Base-by-base conservation (phyloP, 2,888 invertebrate genomes). In the Volucella zonaria region DNA sequence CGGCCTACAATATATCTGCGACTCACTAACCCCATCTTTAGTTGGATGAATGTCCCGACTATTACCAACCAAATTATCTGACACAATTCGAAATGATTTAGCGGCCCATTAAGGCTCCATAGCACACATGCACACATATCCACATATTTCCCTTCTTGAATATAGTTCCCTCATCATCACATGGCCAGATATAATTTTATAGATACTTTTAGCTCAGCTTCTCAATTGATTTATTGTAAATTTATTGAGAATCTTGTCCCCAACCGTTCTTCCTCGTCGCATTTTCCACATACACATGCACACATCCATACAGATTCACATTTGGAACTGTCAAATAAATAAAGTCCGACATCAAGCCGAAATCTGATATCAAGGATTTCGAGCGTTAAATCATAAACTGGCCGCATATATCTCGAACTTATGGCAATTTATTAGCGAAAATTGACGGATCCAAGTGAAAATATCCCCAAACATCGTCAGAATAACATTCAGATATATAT, bases 361-460 rank as follows among this genome's bases (percentile, higher is more conserved):
- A 85, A 85, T 85, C 85, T 81, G 85, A 85, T 85, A 85, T 64
- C 76, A 71, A 67, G 40, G 12, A 51, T 75, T 73, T 81, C 67
- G 66, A 68, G 81, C 76, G 62, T 77, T 85, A 85, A 85, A 85
- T 85, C 85, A 85, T 85, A 81, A 85, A 73, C 71, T 54, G 85
- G 85, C 51, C 80, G 62, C 81, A 85, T 85, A 85, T 85, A 85
- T 85, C 81, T 43, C 71, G 47, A 81, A 67, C 76, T 76, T 85
- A 76, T 81, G 85, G 81, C 81, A 80, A 85, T 85, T 85, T 85
- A 85, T 85, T 85, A 81, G 81, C 67, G 52, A 85, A 73, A 81
- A 85, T 81, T 85, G 85, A 85, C 81, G 76, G 85, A 81, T 85
- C 76, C 85, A 68, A 81, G 85, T 77, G 81, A 73, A 73, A 76